phyloP scores from a whole-genome alignment of 2,888 invertebrate species.

The Mesorhabditis sp. region DNA sequence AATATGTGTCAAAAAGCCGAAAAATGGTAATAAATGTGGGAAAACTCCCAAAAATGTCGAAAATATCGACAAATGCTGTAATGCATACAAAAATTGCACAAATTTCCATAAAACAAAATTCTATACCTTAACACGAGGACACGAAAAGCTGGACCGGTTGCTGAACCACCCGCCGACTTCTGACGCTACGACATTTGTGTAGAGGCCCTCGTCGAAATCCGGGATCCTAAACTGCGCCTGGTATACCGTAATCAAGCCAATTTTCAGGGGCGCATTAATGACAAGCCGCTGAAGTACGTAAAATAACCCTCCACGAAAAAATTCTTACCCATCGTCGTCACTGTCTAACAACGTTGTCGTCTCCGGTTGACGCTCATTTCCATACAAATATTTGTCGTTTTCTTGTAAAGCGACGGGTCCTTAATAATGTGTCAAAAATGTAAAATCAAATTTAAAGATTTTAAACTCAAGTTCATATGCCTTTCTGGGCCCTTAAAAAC shows the following conservation, averaged over 20 bases:
- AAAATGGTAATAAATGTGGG: too few species aligned
- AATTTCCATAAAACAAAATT: background rate
- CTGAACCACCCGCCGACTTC: background rate
- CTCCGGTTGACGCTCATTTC: background rate
- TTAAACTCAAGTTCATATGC: too few species aligned
- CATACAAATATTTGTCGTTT: background rate
- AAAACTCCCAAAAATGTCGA: too few species aligned
- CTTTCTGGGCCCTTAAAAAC: too few species aligned
- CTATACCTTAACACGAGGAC: background rate
- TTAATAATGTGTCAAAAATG: background rate
- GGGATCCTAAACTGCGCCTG: background rate
- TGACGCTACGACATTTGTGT: background rate
- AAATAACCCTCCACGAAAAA: too few species aligned
- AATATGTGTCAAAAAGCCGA: too few species aligned
- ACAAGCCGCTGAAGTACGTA: too few species aligned
- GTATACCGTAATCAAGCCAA: too few species aligned
- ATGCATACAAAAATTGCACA: too few species aligned
- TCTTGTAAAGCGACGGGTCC: background rate
- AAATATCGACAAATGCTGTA: too few species aligned
- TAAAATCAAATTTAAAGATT: too few species aligned
- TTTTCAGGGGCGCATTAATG: too few species aligned
- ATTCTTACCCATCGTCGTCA: background rate
- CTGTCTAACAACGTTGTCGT: background rate
- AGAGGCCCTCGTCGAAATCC: conserved; percentile 5
- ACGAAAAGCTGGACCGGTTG: background rate